Evolutionary conservation across 2,113 vertebrate species (phyloP).

Genomic region (Marmota monax): DNA sequence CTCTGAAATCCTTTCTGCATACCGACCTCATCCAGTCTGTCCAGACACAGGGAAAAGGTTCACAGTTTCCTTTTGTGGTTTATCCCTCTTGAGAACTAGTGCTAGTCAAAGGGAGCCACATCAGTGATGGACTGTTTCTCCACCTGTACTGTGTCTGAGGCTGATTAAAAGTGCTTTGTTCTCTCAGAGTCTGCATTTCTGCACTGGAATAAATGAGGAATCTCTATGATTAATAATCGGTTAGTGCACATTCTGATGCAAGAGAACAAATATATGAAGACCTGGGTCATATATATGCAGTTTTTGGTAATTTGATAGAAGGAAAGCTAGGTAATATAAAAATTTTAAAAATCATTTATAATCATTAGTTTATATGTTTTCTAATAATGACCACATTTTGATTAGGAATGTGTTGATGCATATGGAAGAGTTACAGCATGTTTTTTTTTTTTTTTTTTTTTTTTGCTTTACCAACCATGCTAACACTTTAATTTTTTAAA

Average conservation of each 20-base stretch:
- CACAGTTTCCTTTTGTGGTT: neutral
- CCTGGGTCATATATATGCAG: constrained; percentile 1
- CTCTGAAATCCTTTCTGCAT: neutral
- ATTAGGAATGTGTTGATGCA: constrained; percentile 68
- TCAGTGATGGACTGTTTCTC: neutral
- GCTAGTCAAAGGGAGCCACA: neutral
- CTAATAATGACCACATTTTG: constrained; percentile 75
- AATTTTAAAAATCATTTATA: constrained; percentile 74
- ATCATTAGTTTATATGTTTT: constrained; percentile 74
- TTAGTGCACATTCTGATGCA: neutral
- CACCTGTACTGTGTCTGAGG: neutral
- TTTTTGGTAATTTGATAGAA: constrained; percentile 74
- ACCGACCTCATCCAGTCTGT: neutral
- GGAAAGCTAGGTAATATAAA: constrained; percentile 65
- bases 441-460: constrained; percentile 64
- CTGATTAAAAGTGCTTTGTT: fast-evolving
- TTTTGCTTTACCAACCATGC: constrained; percentile 37
- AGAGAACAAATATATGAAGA: constrained; percentile 61
- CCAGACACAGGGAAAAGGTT: neutral
- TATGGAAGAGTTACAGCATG: constrained; percentile 72
- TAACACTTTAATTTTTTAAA: neutral
- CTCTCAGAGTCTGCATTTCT: neutral
- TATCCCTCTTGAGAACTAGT: neutral
- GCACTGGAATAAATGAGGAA: neutral
- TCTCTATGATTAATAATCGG: neutral